phyloP scores from a whole-genome alignment of 2,797 vertebrate genomes.

The Silurus aristotelis region DNA sequence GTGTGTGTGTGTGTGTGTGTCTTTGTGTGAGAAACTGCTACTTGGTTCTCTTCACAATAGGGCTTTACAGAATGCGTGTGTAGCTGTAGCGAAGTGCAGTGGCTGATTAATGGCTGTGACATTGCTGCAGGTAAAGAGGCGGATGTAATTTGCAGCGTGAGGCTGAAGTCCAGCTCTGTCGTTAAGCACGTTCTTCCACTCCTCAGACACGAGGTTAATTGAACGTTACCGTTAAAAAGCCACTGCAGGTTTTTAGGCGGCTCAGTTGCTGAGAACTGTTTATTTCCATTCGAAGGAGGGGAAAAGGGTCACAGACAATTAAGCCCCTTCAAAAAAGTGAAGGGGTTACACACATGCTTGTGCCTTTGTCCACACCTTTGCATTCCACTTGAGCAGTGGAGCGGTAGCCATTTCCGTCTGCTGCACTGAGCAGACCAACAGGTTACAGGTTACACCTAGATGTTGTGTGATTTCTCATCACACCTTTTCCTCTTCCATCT shows the following conservation, averaged over 20 bases:
- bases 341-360: constrained; percentile 16
- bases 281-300: constrained; percentile 50
- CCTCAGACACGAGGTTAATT: constrained; percentile 55
- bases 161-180: constrained; percentile 45
- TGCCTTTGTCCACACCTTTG: constrained; percentile 23
- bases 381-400: constrained; percentile 46
- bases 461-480: constrained; percentile 30
- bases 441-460: constrained; percentile 48
- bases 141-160: constrained; percentile 41
- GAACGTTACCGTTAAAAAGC: constrained; percentile 56
- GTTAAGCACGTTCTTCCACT: constrained; percentile 54
- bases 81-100: constrained; percentile 27
- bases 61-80: constrained; percentile 40
- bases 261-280: constrained; percentile 46
- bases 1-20: not conserved
- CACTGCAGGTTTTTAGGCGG: constrained; percentile 38
- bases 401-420: constrained; percentile 45
- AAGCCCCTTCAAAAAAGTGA: constrained; percentile 37
- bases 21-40: not conserved
- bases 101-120: constrained; percentile 57
- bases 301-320: constrained; percentile 53
- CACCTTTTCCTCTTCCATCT: constrained; percentile 43
- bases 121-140: constrained; percentile 50
- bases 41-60: not conserved
- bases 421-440: not conserved